Percentiles rank a stretch among this genome's conserved stretches.
Evolutionary conservation across 1,140 invertebrate genomes (phyloP).

Genomic region (Lordiphosa stackelbergi): DNA sequence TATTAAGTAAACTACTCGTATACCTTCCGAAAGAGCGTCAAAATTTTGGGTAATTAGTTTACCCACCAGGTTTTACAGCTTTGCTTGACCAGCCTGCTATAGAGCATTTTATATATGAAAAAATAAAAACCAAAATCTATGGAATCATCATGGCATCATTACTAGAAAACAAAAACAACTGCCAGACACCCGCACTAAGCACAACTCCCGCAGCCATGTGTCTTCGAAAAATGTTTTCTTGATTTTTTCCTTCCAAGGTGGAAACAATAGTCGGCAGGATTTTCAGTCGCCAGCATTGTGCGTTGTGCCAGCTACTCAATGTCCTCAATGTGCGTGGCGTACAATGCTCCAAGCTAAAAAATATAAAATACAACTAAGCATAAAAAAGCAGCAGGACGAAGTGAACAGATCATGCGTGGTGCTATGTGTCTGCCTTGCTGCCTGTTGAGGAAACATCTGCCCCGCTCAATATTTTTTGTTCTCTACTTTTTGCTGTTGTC

Average conservation of each 20-base stretch:
- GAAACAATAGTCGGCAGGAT: constrained; percentile 4
- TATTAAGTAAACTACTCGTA: no score
- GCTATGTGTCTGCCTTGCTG: constrained; percentile 9
- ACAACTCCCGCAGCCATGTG: background rate
- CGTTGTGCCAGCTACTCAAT: background rate
- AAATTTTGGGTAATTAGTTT: no score
- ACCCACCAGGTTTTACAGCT: no score
- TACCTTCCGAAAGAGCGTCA: no score
- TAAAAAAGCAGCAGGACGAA: constrained; percentile 16
- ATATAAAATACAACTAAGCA: constrained; percentile 9
- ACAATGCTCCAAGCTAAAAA: constrained; percentile 10
- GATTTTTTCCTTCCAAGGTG: constrained; percentile 7
- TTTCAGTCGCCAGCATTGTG: no score
- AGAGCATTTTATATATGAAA: background rate
- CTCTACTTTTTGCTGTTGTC: constrained; percentile 11
- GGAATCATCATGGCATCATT: background rate
- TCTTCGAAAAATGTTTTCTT: constrained; percentile 4
- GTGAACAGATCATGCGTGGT: constrained; percentile 29
- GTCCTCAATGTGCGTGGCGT: constrained; percentile 2
- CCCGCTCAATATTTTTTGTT: constrained; percentile 16
- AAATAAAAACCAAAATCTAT: constrained; percentile 5
- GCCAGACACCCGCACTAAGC: constrained; percentile 8
- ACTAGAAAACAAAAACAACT: constrained; percentile 1
- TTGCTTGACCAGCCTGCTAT: no score
- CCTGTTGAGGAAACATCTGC: constrained; percentile 33